Base-by-base conservation (phyloP, 2,797 vertebrate genomes). In the Alfaro cultratus region DNA sequence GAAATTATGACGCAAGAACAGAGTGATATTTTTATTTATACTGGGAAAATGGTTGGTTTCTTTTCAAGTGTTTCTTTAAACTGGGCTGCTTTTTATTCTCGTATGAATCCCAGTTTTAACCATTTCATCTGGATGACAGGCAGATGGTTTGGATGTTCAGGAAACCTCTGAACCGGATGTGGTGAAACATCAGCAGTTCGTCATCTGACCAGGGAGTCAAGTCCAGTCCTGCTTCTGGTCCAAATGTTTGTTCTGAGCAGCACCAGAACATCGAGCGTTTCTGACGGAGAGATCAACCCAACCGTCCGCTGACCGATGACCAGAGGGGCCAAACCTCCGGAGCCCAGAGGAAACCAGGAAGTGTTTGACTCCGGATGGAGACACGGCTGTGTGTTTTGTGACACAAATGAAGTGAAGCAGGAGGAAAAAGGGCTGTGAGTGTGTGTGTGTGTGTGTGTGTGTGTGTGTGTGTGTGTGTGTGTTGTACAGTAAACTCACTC, bases 261-360 rank as follows among this genome's bases (percentile, higher is more conserved):
- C 64, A 39, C 79, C 18, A 70, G 80, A 80, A 75, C 79, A 80
- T 83, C 77, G 82, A 83, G 41, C 68, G 62, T 45, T 82, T 60
- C 76, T 79, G 77, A 83, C 78, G 67, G 78, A 83, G 79, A 83
- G 60, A 82, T 78, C 83, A 81, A 84, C 34, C 74, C 81, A 73
- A 73, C 77, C 18, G 1, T 68, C 57, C n/a, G 74, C 82, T 62
- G 79, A 91, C 88, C 86, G 67, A 91, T 87, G 87, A 47, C 77
- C 47, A 79, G 57, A 18, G 51, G 64, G 77, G 79, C 77, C 78
- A 31, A 74, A 47, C 77, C 23, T 47, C n/a, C 36, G 3, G 43
- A 43, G 77, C 78, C 76, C 74, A 41, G 51, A 79, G 76, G 43
- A 13, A 51, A 55, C 39, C 36, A n/a, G 31, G 67, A 13, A 34